Conservation (phyloP, 2,888 invertebrate species). For the Tupiocoris notatus region DNA sequence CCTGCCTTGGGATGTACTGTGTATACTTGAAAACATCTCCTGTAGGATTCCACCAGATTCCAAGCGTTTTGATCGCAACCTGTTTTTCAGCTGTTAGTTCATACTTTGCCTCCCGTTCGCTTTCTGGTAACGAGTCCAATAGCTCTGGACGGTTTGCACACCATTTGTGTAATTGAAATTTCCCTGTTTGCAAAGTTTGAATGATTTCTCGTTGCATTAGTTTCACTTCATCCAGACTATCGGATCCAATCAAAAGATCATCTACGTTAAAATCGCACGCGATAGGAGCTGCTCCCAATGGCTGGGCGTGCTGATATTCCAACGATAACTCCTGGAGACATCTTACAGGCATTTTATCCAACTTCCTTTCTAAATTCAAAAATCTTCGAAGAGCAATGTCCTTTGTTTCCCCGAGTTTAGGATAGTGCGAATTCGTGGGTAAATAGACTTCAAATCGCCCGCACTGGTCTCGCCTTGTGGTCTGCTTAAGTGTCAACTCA, state of each 20-base stretch:
- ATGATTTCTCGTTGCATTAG: not conserved
- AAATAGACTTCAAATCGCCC: not conserved
- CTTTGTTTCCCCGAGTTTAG: slow-evolving; percentile 35
- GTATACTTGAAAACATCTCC: slow-evolving; percentile 5
- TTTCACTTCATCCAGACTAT: not conserved
- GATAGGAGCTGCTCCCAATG: not conserved
- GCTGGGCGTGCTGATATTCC: not conserved
- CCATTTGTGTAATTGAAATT: not conserved
- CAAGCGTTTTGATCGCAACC: slow-evolving; percentile 7
- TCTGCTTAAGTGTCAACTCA: not conserved
- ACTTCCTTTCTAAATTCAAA: slow-evolving; percentile 15
- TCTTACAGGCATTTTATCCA: not conserved
- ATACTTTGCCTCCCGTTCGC: not conserved
- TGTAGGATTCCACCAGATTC: slow-evolving; percentile 13
- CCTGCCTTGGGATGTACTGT: not conserved
- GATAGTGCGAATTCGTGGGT: slow-evolving; percentile 26
- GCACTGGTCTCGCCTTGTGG: not conserved
- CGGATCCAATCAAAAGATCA: not conserved
- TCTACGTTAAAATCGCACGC: not conserved
- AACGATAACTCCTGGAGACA: not conserved
- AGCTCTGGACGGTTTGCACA: not conserved
- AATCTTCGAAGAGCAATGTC: slow-evolving; percentile 33
- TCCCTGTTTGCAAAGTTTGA: not conserved
- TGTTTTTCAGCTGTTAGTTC: not conserved
- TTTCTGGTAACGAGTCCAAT: not conserved